Conservation (phyloP, 2,888 invertebrate species). For the Patella depressa region DNA sequence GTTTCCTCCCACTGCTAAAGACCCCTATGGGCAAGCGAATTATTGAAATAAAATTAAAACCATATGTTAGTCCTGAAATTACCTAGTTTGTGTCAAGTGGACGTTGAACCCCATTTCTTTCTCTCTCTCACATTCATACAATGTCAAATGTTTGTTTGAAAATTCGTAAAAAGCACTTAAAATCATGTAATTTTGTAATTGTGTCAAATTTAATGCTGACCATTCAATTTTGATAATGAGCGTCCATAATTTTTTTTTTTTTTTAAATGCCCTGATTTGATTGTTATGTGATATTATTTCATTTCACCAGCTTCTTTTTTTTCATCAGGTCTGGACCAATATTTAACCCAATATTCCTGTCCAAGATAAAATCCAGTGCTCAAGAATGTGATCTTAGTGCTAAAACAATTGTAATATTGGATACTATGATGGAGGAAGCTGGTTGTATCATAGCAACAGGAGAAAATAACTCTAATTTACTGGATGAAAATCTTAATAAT, state of each 20-base stretch:
- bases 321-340: conserved; percentile 27
- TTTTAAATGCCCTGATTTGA: not conserved
- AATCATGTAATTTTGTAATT: not conserved
- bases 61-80: too few relatives aligned
- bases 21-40: too few relatives aligned
- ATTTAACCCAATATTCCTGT: conserved; percentile 19
- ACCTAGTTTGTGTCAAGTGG: too few relatives aligned
- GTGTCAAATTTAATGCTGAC: not conserved
- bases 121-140: too few relatives aligned
- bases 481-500: too few relatives aligned
- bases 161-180: not conserved
- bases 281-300: not conserved
- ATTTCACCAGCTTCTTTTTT: not conserved
- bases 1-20: too few relatives aligned
- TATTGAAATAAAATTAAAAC: too few relatives aligned
- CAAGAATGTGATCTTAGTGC: conserved; percentile 13
- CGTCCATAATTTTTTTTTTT: not conserved
- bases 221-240: not conserved
- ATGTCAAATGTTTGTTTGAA: too few relatives aligned
- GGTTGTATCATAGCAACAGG: conserved; percentile 12
- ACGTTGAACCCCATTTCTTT: too few relatives aligned
- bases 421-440: conserved; percentile 22
- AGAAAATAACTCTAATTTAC: not conserved
- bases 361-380: conserved; percentile 11
- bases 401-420: not conserved